Conservation (phyloP, 2,113 vertebrate species). For the Sinocyclocheilus anshuiensis region DNA sequence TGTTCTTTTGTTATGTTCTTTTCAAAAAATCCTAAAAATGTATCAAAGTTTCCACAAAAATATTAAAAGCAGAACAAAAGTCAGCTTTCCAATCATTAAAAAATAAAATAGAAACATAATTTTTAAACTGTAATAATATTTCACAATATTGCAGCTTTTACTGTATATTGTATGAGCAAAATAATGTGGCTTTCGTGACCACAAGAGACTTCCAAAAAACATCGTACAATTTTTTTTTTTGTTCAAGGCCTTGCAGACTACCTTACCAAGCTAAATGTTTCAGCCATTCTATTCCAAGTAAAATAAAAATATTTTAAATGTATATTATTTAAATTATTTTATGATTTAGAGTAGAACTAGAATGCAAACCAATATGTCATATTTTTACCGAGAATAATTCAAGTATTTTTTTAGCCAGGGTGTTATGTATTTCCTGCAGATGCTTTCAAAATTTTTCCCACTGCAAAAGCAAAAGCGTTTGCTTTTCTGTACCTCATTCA, state of each 20-base stretch:
- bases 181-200: background rate
- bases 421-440: background rate
- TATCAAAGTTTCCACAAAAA: too few species aligned
- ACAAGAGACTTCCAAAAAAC: background rate
- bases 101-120: background rate
- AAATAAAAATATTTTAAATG: background rate
- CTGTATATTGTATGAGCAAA: background rate
- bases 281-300: background rate
- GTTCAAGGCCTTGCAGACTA: too few species aligned
- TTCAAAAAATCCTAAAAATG: too few species aligned
- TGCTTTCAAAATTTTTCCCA: constrained; percentile 16
- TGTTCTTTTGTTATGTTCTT: too few species aligned
- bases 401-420: background rate
- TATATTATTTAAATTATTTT: background rate
- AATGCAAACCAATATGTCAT: background rate
- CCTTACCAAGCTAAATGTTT: too few species aligned
- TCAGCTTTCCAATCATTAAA: too few species aligned
- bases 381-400: background rate
- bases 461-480: constrained; percentile 19
- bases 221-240: too few species aligned
- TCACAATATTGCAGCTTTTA: background rate
- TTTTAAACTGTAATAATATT: background rate
- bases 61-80: too few species aligned
- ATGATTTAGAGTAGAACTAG: background rate
- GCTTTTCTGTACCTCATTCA: constrained; percentile 1